Evolutionary conservation across 2,113 vertebrate species (phyloP).

Genomic region (Sclerurus mexicanus): DNA sequence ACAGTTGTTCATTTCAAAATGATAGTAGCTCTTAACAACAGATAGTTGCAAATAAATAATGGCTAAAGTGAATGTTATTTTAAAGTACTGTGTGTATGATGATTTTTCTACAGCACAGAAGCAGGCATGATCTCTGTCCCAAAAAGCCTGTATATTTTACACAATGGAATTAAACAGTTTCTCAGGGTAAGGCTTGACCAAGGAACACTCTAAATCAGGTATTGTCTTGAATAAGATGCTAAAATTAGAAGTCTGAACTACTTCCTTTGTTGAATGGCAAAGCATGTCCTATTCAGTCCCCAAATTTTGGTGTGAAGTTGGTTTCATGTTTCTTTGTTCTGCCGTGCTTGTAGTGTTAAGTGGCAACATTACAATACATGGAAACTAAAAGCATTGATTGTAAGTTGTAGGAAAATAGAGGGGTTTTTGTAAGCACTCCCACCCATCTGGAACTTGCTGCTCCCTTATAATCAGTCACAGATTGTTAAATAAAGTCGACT

Average conservation of each 20-base stretch:
- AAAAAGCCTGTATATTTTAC: background rate
- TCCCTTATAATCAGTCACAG: conserved; percentile 65
- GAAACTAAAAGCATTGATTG: conserved; percentile 48
- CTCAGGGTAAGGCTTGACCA: background rate
- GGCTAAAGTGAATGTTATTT: background rate
- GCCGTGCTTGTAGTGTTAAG: background rate
- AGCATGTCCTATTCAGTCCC: background rate
- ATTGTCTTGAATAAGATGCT: background rate
- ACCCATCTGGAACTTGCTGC: conserved; percentile 62
- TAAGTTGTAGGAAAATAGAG: conserved; percentile 48
- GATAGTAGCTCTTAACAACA: background rate
- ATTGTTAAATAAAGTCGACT: conserved; percentile 57
- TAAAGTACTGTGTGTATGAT: background rate
- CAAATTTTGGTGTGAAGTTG: conserved; percentile 40
- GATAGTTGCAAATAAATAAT: background rate
- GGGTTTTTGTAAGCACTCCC: conserved; percentile 47
- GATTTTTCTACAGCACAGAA: background rate
- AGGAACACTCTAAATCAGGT: background rate
- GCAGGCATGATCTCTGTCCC: background rate
- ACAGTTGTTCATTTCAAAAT: background rate
- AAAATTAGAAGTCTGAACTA: conserved; percentile 32
- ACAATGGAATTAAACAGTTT: background rate
- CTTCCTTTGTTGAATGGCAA: background rate
- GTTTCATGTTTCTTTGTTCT: conserved; percentile 29
- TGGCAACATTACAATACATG: background rate